phyloP scores from a whole-genome alignment of 2,797 vertebrate species.

The Platalea minor region DNA sequence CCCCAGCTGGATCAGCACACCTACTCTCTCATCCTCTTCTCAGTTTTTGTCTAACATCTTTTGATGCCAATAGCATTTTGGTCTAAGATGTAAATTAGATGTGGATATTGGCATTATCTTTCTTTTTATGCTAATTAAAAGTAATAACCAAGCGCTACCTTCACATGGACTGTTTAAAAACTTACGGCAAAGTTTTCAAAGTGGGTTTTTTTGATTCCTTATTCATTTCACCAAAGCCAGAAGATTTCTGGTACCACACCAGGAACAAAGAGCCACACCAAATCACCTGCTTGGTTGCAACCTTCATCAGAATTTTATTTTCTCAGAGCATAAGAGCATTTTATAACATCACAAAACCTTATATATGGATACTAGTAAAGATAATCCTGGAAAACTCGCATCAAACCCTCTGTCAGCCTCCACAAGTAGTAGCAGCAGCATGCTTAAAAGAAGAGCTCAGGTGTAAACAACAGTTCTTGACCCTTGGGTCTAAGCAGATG shows the following conservation, averaged over 20 bases:
- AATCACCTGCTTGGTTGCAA: neutral
- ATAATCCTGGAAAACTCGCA: neutral
- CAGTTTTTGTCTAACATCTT: neutral
- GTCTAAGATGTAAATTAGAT: neutral
- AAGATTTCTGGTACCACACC: neutral
- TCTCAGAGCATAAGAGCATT: neutral
- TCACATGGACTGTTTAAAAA: neutral
- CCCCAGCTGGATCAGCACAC: neutral
- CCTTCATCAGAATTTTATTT: neutral
- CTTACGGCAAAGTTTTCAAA: neutral
- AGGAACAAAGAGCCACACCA: neutral
- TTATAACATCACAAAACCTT: neutral
- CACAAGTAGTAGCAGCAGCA: neutral
- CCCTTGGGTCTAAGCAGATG: neutral
- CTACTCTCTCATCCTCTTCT: neutral
- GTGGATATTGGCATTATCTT: neutral
- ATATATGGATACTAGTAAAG: neutral
- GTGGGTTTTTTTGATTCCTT: neutral
- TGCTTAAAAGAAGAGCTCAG: neutral
- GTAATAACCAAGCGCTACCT: neutral
- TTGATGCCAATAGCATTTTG: neutral
- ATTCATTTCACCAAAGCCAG: neutral
- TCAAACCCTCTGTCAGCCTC: neutral
- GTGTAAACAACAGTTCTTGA: neutral
- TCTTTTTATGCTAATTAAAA: neutral